phyloP scores from a whole-genome alignment of 2,888 invertebrate species.

The Agrochola litura region DNA sequence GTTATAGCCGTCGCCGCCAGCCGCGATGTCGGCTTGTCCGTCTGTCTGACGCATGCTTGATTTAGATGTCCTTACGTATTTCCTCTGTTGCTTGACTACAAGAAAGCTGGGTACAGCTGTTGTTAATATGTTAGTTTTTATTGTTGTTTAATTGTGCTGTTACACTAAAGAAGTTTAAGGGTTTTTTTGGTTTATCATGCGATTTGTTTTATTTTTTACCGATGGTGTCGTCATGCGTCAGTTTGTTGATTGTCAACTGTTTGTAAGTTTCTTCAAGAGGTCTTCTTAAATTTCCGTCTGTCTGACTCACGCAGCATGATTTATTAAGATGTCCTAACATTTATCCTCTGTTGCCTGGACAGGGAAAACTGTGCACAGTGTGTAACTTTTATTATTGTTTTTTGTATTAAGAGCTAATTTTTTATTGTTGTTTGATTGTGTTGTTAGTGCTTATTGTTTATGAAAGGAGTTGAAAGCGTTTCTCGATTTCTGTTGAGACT shows the following conservation, averaged over 20 bases:
- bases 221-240: not conserved
- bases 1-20: conserved; percentile 74
- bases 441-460: not conserved
- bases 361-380: conserved; percentile 33
- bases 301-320: conserved; percentile 68
- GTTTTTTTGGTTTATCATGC: not conserved
- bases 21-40: conserved; percentile 75
- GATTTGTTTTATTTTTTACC: not conserved
- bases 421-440: not conserved
- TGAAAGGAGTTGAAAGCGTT: not conserved
- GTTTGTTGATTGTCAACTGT: not conserved
- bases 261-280: not conserved
- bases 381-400: not conserved
- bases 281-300: conserved; percentile 67
- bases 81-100: conserved; percentile 64
- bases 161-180: not conserved
- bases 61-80: conserved; percentile 81
- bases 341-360: conserved; percentile 68
- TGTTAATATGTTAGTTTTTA: conserved; percentile 15
- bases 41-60: conserved; percentile 78
- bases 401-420: not conserved
- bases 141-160: not conserved
- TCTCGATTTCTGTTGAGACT: too few species aligned
- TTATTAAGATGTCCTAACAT: conserved; percentile 82
- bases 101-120: conserved; percentile 40